A percentile compares a stretch with the other conserved stretches of the same genome.
Evolutionary conservation across 2,888 invertebrate species (phyloP).

Genomic region (Hirudinaria manillensis): DNA sequence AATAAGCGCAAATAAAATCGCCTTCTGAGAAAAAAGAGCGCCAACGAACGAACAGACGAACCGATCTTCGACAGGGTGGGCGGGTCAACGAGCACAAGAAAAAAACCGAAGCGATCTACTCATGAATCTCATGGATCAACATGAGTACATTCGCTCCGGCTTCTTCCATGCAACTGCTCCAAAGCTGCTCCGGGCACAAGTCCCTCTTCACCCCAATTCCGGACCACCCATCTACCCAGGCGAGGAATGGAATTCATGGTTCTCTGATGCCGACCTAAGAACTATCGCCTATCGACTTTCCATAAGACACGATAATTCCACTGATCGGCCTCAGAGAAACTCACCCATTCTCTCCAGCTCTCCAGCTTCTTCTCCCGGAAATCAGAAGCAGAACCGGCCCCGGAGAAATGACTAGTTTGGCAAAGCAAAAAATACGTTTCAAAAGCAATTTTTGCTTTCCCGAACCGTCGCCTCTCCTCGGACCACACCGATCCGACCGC

Average conservation of each 20-base stretch:
- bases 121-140: background rate
- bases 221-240: too few relatives aligned
- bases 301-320: constrained; percentile 1
- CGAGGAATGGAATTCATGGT: background rate
- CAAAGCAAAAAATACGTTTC: constrained; percentile 4
- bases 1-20: too few relatives aligned
- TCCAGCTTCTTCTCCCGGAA: background rate
- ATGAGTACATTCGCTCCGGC: background rate
- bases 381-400: too few relatives aligned
- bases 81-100: background rate
- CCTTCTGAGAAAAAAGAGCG: too few relatives aligned
- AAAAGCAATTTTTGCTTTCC: background rate
- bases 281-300: background rate
- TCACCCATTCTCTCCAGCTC: background rate
- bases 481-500: background rate
- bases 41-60: too few relatives aligned
- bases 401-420: background rate
- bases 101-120: constrained; percentile 11
- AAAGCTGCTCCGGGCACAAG: background rate
- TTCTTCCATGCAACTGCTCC: background rate
- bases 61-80: too few relatives aligned
- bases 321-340: constrained; percentile 1
- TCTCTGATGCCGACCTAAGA: constrained; percentile 11
- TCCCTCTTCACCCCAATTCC: background rate
- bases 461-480: background rate